Evolutionary conservation across 2,888 invertebrate species (phyloP), one percentile per base, ranked within the genome.

Genomic region (Polydrusus pterygomalis): DNA sequence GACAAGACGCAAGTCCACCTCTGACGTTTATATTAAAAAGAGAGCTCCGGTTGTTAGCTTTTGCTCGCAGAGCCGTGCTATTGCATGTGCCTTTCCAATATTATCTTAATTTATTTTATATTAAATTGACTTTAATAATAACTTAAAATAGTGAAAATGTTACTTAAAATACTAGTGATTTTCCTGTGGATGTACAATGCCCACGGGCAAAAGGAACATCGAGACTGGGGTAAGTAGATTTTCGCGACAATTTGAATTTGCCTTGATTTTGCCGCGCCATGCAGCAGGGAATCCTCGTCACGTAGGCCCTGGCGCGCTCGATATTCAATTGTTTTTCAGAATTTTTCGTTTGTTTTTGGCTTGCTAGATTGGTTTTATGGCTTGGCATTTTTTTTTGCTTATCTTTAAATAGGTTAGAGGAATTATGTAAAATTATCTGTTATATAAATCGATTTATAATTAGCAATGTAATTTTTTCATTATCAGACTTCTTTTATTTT

Each of bases 191-290:
- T 81, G 47, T 56, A 70, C 40, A 63, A 74, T 25, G 60, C 77
- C 15, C 54, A 40, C 45, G 78, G 76, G 67, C 78, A 78, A 65
- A 76, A 75, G 30, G 80, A 78, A 74, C 79, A 78, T 78, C 81
- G 80, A 60, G 80, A 84, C 70, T 86, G 86, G 86, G 86, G 86
- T 86, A 79, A 86, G 86, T 84, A 47, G 70, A 69, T 78, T 81
- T 81, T 78, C 6, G 51, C 40, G 60, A 69, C 68, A 74, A 80
- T 75, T 70, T 63, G 54, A 74, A 70, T 74, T 67, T 49, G 25
- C 18, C 5, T 62, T 25, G 25, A 49, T 80, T 83, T 84, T 83
- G 80, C 84, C 84, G 80, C 84, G 82, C 82, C 82, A 82, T 82
- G 70, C 70, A 73, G 64, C 56, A 79, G 80, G 54, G 77, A 79